Evolutionary conservation across 2,888 invertebrate species (phyloP).

Genomic region (Glaucopsyche alexis): DNA sequence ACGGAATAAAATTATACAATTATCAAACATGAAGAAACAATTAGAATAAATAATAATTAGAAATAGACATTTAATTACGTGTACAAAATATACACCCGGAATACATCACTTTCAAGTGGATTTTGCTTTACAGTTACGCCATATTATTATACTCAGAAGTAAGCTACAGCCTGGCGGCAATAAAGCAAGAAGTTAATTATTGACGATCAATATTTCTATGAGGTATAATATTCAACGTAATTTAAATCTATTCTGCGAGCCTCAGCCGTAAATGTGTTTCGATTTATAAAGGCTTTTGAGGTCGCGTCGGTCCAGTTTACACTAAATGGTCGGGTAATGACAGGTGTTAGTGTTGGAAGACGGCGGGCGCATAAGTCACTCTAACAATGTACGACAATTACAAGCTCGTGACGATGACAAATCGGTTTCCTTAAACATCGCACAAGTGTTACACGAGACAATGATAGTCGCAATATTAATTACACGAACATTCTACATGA

Average conservation of each 20-base stretch:
- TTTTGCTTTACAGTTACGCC: neutral
- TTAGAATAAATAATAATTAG: no score
- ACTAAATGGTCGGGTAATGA: conserved; percentile 40
- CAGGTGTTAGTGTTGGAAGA: conserved; percentile 58
- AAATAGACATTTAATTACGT: neutral
- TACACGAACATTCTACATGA: conserved; percentile 18
- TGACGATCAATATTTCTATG: conserved; percentile 25
- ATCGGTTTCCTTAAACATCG: conserved; percentile 66
- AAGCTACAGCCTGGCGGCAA: conserved; percentile 5
- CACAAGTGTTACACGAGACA: conserved; percentile 52
- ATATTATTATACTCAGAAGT: neutral
- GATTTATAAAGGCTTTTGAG: conserved; percentile 24
- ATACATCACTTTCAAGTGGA: neutral
- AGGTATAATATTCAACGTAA: conserved; percentile 24
- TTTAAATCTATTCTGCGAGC: conserved; percentile 22
- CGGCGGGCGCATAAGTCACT: conserved; percentile 66
- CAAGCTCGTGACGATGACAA: conserved; percentile 76
- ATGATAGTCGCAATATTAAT: conserved; percentile 24
- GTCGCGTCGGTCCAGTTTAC: conserved; percentile 35
- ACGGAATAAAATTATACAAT: neutral
- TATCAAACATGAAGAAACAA: neutral
- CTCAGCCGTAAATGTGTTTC: conserved; percentile 19
- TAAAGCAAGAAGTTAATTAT: conserved; percentile 20
- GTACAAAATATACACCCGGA: neutral
- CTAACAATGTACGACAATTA: conserved; percentile 77